Conservation (phyloP, 2,888 invertebrate species). For the Scotopteryx bipunctaria region DNA sequence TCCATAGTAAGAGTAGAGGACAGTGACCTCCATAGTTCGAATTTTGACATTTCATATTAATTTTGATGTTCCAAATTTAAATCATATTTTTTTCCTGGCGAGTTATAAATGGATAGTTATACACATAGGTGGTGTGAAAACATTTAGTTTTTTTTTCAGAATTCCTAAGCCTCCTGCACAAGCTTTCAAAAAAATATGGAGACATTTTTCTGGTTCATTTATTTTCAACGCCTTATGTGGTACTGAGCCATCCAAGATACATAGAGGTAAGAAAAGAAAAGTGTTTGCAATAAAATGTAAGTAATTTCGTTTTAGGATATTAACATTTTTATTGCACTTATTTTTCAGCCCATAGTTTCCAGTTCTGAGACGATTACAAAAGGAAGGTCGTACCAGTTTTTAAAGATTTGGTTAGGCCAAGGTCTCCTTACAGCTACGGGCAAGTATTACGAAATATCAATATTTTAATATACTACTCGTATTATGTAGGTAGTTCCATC, state of each 20-base stretch:
- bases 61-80: no score
- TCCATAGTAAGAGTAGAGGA: no score
- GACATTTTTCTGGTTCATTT: conserved; percentile 65
- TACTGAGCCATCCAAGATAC: conserved; percentile 67
- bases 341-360: conserved; percentile 68
- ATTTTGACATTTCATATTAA: no score
- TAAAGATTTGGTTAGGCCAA: conserved; percentile 79
- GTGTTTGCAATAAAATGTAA: conserved; percentile 36
- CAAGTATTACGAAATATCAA: no score
- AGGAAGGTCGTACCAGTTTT: conserved; percentile 71
- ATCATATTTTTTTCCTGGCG: no score
- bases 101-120: no score
- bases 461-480: not conserved
- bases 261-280: conserved; percentile 61
- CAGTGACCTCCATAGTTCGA: no score
- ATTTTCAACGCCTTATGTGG: conserved; percentile 64
- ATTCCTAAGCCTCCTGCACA: conserved; percentile 49
- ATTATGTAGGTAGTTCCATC: no score
- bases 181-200: conserved; percentile 60
- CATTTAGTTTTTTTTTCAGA: conserved; percentile 54
- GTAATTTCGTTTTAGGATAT: not conserved
- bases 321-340: no score
- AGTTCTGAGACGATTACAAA: conserved; percentile 80
- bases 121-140: no score
- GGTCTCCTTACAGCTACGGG: conserved; percentile 82